Evolutionary conservation across 2,113 vertebrate genomes (phyloP).

Genomic region (Phalacrocorax carbo): DNA sequence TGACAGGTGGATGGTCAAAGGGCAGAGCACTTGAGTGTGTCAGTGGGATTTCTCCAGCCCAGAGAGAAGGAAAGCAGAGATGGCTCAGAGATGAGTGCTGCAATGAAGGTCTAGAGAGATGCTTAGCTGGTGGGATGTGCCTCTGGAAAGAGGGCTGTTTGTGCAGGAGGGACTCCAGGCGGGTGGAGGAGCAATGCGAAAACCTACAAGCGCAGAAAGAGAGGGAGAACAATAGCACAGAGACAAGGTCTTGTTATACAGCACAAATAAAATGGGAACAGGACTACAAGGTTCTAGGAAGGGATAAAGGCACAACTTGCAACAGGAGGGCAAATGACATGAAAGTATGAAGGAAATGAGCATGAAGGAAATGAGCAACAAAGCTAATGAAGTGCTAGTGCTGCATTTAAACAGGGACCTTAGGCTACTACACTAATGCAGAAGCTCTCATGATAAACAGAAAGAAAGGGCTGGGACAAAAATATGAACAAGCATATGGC

Average conservation of each 20-base stretch:
- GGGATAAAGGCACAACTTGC: background rate
- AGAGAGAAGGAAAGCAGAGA: background rate
- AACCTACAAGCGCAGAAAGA: background rate
- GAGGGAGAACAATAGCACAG: background rate
- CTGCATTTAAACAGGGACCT: background rate
- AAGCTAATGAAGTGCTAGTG: background rate
- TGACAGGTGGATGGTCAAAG: background rate
- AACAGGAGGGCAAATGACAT: background rate
- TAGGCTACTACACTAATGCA: background rate
- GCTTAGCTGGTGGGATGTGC: background rate
- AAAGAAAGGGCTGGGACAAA: background rate
- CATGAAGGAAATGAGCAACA: background rate
- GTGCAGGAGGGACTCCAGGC: background rate
- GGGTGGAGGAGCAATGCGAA: background rate
- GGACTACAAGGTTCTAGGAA: background rate
- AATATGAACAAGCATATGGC: background rate
- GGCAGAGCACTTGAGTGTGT: fast-evolving
- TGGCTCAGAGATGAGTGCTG: background rate
- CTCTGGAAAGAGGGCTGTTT: background rate
- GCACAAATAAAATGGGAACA: background rate
- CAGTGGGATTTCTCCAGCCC: background rate
- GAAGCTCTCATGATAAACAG: background rate
- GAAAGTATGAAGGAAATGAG: background rate
- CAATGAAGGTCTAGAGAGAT: background rate
- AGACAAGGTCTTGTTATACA: background rate